Conservation (phyloP, 2,113 vertebrate genomes). For the Hyaena hyaena region DNA sequence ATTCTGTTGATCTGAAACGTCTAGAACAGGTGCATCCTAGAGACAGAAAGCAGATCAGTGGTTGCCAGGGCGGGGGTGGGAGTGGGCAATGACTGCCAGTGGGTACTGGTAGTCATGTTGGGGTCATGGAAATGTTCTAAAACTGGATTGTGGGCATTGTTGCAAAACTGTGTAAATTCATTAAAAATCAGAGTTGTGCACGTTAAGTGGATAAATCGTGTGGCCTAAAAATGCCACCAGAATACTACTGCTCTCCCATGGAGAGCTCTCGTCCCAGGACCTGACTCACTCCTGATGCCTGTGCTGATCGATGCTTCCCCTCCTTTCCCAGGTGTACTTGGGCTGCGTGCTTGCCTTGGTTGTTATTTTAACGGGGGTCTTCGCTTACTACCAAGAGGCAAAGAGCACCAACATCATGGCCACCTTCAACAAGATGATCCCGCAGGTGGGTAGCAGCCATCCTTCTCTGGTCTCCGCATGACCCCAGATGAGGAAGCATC, state of each 20-base stretch:
- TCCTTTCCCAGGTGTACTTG: slow-evolving; percentile 85
- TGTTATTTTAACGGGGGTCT: slow-evolving; percentile 88
- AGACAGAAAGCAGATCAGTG: neutral
- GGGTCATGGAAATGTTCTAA: neutral
- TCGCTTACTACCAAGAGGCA: slow-evolving; percentile 91
- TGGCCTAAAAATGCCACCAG: neutral
- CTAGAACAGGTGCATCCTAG: neutral
- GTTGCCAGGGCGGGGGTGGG: neutral
- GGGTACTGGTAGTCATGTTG: neutral
- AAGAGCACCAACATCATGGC: slow-evolving; percentile 92
- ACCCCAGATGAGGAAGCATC: neutral
- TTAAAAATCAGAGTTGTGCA: neutral
- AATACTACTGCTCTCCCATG: neutral
- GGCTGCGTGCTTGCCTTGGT: slow-evolving; percentile 87
- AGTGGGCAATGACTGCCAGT: neutral
- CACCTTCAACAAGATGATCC: slow-evolving; percentile 91
- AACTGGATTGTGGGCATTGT: neutral
- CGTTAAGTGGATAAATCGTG: neutral
- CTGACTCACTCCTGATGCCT: neutral
- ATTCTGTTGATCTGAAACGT: neutral
- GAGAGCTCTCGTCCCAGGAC: neutral
- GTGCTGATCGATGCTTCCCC: neutral
- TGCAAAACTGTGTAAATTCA: neutral
- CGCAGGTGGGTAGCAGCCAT: slow-evolving; percentile 85
- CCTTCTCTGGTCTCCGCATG: neutral